Evolutionary conservation across 2,888 invertebrate species (phyloP), one percentile per base, ranked within the genome.

Genomic region (Euplagia quadripunctaria): DNA sequence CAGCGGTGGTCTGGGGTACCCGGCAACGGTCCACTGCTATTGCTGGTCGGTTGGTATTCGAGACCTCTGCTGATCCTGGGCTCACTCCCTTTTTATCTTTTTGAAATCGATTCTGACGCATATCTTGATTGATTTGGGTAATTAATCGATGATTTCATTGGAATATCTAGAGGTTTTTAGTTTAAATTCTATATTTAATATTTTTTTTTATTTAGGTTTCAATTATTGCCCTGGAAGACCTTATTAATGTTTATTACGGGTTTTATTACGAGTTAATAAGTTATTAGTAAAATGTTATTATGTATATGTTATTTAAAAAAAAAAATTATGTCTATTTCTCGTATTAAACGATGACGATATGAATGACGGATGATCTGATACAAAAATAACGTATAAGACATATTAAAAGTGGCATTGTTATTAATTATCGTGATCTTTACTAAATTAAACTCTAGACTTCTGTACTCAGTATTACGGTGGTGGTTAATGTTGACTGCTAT

Each of bases 1-100:
- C 95, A 95, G 95, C 94, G 93, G 94, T 94, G 94, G 96, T 95
- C 95, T 94, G 94, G 96, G 94, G 95, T 95, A 94, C 95, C 95
- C 88, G 82, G 81, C 67, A 79, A 84, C 88, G 88, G 93, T 89
- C 92, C 85, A 75, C 85, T 79, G 86, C 89, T 89, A 85, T 88
- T 88, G 84, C 91, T 84, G 93, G 94, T 91, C 91, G 92, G 88
- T 83, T 91, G 96, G 96, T 96, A 96, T 96, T 96, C 96, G 96
- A 96, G 96, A 96, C 96, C 95, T 95, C 96, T 96, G 96, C 96
- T 96, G 96, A 96, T 96, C 95, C 94, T 94, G 93, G 89, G 86
- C 77, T 65, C 66, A 68, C 71, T 85, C 74, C 77, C 88, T 94
- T 96, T 96, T 96, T 96, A 96, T 96, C 96, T 96, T 89, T 96